Evolutionary conservation across 1,140 invertebrate genomes (phyloP), one percentile per base, ranked within the genome.

Genomic region (Phymorhynchus buccinoides): DNA sequence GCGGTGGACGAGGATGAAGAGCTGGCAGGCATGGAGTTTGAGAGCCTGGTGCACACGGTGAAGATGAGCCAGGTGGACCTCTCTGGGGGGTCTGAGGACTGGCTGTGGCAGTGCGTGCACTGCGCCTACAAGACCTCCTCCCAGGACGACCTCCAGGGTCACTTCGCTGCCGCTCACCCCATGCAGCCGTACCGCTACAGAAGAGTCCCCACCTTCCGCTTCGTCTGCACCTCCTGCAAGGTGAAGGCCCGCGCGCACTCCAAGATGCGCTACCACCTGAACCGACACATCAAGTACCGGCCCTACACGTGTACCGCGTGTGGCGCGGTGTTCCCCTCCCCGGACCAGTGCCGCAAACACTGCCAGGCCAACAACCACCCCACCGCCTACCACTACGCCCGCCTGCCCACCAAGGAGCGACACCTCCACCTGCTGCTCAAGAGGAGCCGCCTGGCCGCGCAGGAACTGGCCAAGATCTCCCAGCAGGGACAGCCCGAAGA

Each of bases 201-300:
- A 30, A 84, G 80, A 7, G 81, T 84, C 32, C 86, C 86, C 1
- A 73, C 88, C 16, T 88, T 86, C 86, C 84, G 83, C 14, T 88
- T 86, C 44, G 79, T 87, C 4, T 88, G 88, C 68, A 80, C 68
- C 30, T 81, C 77, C 6, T 88, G 88, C 52, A 30, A 79, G 18
- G 84, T 88, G n/a, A 88, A 88, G 66, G 87, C 84, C 30, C 82
- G 84, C 56, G 88, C 86, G 30, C 85, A 83, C 35, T 86, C 85
- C 56, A 88, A 88, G 80, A 88, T 88, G 88, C 85, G 86, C 7
- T 87, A 86, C 75, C 88, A 88, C 68, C 80, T 88, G 56, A 87
- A 87, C 56, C 86, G 88, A 12, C 88, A 88, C 73, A 82, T 88
- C 68, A 85, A 85, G 52, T 88, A 88, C 79, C 75, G 86, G 1